Base-by-base conservation (phyloP, 2,888 invertebrate species). In the Chrysolina americana region DNA sequence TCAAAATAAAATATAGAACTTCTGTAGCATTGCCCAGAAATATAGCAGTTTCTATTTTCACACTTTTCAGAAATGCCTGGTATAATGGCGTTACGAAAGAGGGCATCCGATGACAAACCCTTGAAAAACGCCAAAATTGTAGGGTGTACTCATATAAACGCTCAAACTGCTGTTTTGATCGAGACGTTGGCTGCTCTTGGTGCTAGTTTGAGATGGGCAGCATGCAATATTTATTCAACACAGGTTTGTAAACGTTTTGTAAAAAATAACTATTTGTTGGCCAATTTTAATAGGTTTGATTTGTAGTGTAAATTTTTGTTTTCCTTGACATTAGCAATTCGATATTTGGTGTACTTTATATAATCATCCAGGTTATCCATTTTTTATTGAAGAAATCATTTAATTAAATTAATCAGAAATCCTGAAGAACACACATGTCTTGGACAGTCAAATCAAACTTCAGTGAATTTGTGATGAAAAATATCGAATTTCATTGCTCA, bases 121-220 rank as follows among this genome's bases (percentile, higher is more conserved):
- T 87, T 99, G 81, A 95, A 96, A 87, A 97, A 98, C 87, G 98
- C 98, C 13, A 97, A 96, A 90, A 91, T 92, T 78, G 97, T 98
- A 66, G 98, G 98, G 44, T 99, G 98, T 88, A 98, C 98, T 66
- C 99, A 99, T 89, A 98, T 99, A 84, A 99, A 98, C 88, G 98
- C 98, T 56, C 99, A 99, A 89, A 98, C 98, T 0, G 99, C 98
- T 6, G 98, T 98, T 50, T 89, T 98, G 73, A 95, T 98, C 78
- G 97, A 98, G 88, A 97, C 98, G 0, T 89, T 98, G 50, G 93
- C 93, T 0, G 95, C 95, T 70, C 89, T 98, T 21, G 98, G 98
- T 0, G 98, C 98, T 5, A 94, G 95, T 83, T 94, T 98, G 3
- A 93, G 98, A 87, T 98, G 98, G 98, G 95, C 98, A 0, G 98